phyloP scores from a whole-genome alignment of 2,113 vertebrate species.

The Herpetotheres cachinnans region DNA sequence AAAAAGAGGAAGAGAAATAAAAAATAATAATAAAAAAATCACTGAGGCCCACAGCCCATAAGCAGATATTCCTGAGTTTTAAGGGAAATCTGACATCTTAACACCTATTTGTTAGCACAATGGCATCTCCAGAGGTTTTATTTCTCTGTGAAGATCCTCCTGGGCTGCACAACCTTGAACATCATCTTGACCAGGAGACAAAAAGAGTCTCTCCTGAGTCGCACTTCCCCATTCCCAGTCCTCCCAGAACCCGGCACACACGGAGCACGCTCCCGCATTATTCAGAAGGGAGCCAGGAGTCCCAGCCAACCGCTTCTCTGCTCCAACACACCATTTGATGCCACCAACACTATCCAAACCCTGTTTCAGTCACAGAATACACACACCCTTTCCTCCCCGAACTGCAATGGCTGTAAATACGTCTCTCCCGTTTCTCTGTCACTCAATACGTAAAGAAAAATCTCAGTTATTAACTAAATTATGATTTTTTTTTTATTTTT shows the following conservation, averaged over 20 bases:
- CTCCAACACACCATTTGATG: not conserved
- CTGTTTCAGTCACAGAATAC: not conserved
- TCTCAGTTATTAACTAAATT: not conserved
- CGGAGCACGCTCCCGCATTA: accelerated
- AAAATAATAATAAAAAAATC: too few species aligned
- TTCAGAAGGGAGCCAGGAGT: not conserved
- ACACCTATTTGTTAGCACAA: not conserved
- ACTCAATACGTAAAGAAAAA: accelerated
- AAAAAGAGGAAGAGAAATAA: not conserved
- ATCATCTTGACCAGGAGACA: not conserved
- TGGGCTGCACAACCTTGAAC: not conserved
- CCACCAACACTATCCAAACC: not conserved
- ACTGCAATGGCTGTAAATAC: not conserved
- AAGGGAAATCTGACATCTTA: not conserved
- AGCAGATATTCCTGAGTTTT: not conserved
- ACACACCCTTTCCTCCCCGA: not conserved
- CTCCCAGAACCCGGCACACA: not conserved
- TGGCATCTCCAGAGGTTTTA: not conserved
- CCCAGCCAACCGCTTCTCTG: not conserved
- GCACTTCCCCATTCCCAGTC: not conserved
- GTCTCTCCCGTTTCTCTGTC: not conserved
- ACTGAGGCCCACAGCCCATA: not conserved
- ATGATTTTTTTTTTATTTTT: not conserved
- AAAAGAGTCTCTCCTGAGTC: not conserved
- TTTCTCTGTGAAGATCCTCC: not conserved